These are phyloP conservation scores for Corydoras maculifer DNA, from an alignment of 2,113 vertebrate species.

Conservation along the genomic window DNA sequence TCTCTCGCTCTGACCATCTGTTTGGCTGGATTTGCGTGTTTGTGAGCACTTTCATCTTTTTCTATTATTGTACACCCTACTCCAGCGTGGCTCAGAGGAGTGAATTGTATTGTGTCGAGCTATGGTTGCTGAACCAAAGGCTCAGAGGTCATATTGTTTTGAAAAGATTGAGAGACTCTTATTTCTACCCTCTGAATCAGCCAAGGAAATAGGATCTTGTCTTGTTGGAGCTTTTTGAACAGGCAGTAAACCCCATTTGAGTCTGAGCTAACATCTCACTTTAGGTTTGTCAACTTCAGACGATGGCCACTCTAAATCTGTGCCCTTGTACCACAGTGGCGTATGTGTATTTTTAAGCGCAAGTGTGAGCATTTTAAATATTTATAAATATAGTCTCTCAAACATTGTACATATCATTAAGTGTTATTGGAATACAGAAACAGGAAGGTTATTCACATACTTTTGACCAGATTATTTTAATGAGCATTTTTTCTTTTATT, in stretches of 20 bases:
- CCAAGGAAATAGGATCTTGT: slow-evolving; percentile 4
- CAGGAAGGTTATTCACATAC: too few relatives aligned
- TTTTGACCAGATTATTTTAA: too few relatives aligned
- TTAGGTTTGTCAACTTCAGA: too few relatives aligned
- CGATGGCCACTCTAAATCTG: too few relatives aligned
- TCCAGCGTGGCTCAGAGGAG: neutral
- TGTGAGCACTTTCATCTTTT: neutral
- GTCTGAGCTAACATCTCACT: neutral
- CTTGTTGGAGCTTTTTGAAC: neutral
- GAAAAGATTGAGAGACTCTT: neutral
- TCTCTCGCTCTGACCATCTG: neutral
- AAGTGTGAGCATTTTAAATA: too few relatives aligned
- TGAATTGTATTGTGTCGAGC: neutral
- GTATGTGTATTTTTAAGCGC: too few relatives aligned
- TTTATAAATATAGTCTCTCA: too few relatives aligned
- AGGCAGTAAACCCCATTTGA: slow-evolving; percentile 1
- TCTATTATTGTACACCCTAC: neutral
- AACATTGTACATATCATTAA: too few relatives aligned
- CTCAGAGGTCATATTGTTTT: slow-evolving; percentile 1
- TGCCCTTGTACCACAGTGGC: too few relatives aligned
- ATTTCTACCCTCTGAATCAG: neutral
- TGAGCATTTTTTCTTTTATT: too few relatives aligned
- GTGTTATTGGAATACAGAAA: too few relatives aligned
- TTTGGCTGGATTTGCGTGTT: neutral
- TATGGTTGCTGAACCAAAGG: neutral